Evolutionary conservation across 2,888 invertebrate species (phyloP), one percentile per base, ranked within the genome.

Genomic region (Orthosia incerta): DNA sequence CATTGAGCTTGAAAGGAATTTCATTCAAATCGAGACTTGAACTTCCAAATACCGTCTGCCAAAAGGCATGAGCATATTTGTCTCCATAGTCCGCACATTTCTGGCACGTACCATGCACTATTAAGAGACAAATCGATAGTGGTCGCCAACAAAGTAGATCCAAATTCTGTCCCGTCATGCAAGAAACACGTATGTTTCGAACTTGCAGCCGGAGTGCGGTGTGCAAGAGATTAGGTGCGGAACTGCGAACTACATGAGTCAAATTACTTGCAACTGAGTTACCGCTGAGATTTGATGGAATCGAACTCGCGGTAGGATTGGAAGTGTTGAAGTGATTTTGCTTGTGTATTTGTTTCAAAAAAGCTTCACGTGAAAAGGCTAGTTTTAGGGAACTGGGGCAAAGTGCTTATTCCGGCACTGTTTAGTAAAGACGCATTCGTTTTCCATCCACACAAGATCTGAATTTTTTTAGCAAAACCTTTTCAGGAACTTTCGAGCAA

Each of bases 91-190:
- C 15, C 23, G 31, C 5, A 39, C 12, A 55, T 23, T 55, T 13
- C 39, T 39, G 59, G 31, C 31, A 20, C 45, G 65, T 65, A 39
- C 9, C 39, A 39, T 65, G 15, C 23, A 45, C 3, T 57, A 15
- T 56, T 56, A 45, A 18, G 18, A 45, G 57, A 45, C 45, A 18
- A 56, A 56, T 57, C 65, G 18, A 65, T 66, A 57, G 23, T n/a
- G 16, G 16, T 13, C 16, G 63, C 26, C 26, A 31, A 31, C 9
- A 46, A 23, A 45, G 18, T 23, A 15, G 18, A 57, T n/a, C 23
- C 18, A n/a, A 62, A n/a, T 67, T 31, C 9, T 15, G 46, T 46
- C 4, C n/a, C 31, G 48, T 67, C 18, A 20, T 31, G 67, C 67
- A 67, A 11, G 20, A 46, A 39, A 46, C n/a, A 59, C 18, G 23